phyloP scores from a whole-genome alignment of 2,888 invertebrate species.

The Pardosa pseudoannulata region DNA sequence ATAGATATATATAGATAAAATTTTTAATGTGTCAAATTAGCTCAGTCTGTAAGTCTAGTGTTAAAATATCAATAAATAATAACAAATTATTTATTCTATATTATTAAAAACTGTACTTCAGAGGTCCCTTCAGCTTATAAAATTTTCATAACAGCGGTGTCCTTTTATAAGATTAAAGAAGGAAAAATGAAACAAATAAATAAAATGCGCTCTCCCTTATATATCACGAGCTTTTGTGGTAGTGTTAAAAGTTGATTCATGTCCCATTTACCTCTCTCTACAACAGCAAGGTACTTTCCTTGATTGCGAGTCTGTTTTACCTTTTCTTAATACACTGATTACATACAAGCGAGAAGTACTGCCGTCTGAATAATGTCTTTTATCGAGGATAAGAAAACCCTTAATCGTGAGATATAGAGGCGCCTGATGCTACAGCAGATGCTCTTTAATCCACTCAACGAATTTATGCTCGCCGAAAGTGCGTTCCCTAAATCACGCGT shows the following conservation, averaged over 20 bases:
- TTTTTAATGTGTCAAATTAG: too few species aligned
- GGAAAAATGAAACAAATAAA: too few species aligned
- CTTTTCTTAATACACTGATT: slow-evolving; percentile 66
- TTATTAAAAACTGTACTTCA: too few species aligned
- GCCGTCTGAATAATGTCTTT: slow-evolving; percentile 2
- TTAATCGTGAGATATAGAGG: slow-evolving; percentile 69
- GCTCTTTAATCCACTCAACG: slow-evolving; percentile 65
- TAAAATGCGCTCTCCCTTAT: too few species aligned
- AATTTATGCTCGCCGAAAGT: slow-evolving; percentile 23
- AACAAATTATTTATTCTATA: too few species aligned
- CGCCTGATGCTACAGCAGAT: slow-evolving; percentile 47
- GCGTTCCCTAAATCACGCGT: not conserved
- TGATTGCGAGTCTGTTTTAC: slow-evolving; percentile 67
- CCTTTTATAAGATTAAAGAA: too few species aligned
- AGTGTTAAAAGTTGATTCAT: slow-evolving; percentile 4
- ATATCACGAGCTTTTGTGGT: too few species aligned
- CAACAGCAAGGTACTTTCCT: slow-evolving; percentile 47
- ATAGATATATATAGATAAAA: too few species aligned
- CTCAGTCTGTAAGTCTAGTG: too few species aligned
- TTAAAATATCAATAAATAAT: too few species aligned
- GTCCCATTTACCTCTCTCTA: not conserved
- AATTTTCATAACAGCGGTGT: too few species aligned
- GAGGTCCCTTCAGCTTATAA: too few species aligned
- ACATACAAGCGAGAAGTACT: slow-evolving; percentile 32
- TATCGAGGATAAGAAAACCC: slow-evolving; percentile 21